These are phyloP conservation scores for Hecatera dysodea DNA, from an alignment of 2,888 invertebrate species.

Conservation along the genomic window DNA sequence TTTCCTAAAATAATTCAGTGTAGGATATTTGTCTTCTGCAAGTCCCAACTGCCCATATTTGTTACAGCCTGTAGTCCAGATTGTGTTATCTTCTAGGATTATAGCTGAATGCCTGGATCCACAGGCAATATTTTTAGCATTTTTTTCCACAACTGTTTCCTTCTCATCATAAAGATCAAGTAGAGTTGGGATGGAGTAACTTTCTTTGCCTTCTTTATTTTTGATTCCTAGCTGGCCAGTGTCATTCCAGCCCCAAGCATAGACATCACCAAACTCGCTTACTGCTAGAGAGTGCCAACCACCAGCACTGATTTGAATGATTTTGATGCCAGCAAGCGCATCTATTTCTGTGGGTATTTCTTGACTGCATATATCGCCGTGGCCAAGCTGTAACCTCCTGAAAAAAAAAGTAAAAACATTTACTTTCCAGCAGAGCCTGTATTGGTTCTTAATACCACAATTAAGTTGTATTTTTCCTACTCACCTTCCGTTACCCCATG, in stretches of 20 bases:
- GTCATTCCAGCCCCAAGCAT: conserved; percentile 98
- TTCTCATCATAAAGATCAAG: conserved; percentile 82
- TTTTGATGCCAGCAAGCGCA: conserved; percentile 94
- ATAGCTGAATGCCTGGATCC: conserved; percentile 95
- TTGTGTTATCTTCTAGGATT: conserved; percentile 92
- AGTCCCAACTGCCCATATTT: conserved; percentile 95
- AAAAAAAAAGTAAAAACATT: conserved; percentile 64
- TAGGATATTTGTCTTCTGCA: conserved; percentile 72
- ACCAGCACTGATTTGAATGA: conserved; percentile 93
- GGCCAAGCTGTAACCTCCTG: conserved; percentile 97
- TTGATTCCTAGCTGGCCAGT: conserved; percentile 95
- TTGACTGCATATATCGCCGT: conserved; percentile 92
- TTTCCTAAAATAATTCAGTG: conserved; percentile 76
- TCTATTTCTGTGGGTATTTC: conserved; percentile 93
- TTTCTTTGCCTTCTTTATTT: conserved; percentile 68
- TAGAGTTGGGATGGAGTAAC: conserved; percentile 79
- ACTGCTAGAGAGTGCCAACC: conserved; percentile 97
- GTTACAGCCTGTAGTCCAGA: conserved; percentile 96
- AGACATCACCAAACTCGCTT: conserved; percentile 95
- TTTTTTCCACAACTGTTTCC: conserved; percentile 85
- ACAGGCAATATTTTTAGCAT: conserved; percentile 92
- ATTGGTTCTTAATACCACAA: neutral
- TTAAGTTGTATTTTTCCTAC: neutral
- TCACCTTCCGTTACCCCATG: conserved; percentile 96
- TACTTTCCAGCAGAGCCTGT: neutral